phyloP scores from a whole-genome alignment of 1,140 invertebrate species.

The Drosophila erecta region DNA sequence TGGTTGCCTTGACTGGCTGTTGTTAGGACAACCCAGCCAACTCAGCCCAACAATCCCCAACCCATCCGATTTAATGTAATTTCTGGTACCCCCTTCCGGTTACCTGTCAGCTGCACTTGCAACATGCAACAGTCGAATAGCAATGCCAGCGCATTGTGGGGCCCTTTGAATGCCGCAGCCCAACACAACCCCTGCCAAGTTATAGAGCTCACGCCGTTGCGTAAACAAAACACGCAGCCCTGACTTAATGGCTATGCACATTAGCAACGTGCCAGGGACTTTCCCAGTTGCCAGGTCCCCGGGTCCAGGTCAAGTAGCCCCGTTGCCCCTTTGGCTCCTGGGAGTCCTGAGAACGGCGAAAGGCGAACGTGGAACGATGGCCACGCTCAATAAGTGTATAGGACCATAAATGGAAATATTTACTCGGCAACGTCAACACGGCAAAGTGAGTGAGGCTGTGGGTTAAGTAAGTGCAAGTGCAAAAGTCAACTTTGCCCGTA shows the following conservation, averaged over 20 bases:
- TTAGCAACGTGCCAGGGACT: conserved; percentile 74
- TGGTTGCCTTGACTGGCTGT: conserved; percentile 47
- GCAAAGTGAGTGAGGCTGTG: conserved; percentile 31
- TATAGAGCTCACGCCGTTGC: conserved; percentile 60
- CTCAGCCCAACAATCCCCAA: neutral
- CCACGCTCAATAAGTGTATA: conserved; percentile 69
- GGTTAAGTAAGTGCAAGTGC: conserved; percentile 35
- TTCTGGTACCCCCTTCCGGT: conserved; percentile 26
- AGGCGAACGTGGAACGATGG: conserved; percentile 51
- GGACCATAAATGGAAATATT: conserved; percentile 76
- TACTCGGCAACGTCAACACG: conserved; percentile 61
- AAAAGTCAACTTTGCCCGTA: conserved; percentile 43
- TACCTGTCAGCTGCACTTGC: conserved; percentile 70
- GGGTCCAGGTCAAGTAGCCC: conserved; percentile 63
- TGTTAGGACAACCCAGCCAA: conserved; percentile 49
- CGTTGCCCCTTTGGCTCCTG: conserved; percentile 5
- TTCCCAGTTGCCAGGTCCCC: conserved; percentile 24
- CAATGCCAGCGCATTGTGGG: conserved; percentile 35
- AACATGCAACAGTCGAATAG: conserved; percentile 60
- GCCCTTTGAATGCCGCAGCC: neutral
- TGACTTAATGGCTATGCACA: conserved; percentile 79
- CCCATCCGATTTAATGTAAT: conserved; percentile 58
- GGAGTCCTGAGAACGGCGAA: neutral
- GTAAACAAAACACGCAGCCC: conserved; percentile 81
- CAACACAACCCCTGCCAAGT: conserved; percentile 12